These are phyloP conservation scores for Phalanger gymnotis DNA, from an alignment of 2,797 vertebrate species.

Conservation along the genomic window DNA sequence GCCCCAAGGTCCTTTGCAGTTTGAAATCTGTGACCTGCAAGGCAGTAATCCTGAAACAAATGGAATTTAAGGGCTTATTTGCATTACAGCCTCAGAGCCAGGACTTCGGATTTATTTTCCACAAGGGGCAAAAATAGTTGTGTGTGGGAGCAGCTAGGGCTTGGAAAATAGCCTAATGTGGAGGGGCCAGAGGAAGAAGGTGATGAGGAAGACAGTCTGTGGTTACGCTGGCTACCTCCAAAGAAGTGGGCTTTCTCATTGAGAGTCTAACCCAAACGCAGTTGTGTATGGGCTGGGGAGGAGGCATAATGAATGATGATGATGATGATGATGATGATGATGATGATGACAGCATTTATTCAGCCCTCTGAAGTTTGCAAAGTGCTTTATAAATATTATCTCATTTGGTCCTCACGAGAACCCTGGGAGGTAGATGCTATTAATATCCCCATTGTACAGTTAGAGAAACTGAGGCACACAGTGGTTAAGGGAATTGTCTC, in stretches of 20 bases:
- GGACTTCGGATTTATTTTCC: not conserved
- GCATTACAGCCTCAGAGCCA: not conserved
- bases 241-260: not conserved
- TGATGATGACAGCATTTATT: not conserved
- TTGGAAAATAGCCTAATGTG: not conserved
- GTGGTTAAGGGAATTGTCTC: not conserved
- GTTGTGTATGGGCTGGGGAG: not conserved
- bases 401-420: not conserved
- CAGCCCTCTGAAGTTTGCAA: not conserved
- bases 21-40: not conserved
- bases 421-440: not conserved
- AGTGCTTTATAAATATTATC: not conserved
- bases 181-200: not conserved
- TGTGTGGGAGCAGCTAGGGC: not conserved
- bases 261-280: not conserved
- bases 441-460: not conserved
- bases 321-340: not conserved
- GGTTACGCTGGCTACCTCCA: not conserved
- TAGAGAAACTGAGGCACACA: not conserved
- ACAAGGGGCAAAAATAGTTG: not conserved
- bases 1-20: not conserved
- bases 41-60: not conserved
- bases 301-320: not conserved
- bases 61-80: not conserved
- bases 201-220: not conserved